A percentile compares a stretch with the other conserved stretches of the same genome.
phyloP scores from a whole-genome alignment of 1,140 invertebrate species.

The Heliconius congener region DNA sequence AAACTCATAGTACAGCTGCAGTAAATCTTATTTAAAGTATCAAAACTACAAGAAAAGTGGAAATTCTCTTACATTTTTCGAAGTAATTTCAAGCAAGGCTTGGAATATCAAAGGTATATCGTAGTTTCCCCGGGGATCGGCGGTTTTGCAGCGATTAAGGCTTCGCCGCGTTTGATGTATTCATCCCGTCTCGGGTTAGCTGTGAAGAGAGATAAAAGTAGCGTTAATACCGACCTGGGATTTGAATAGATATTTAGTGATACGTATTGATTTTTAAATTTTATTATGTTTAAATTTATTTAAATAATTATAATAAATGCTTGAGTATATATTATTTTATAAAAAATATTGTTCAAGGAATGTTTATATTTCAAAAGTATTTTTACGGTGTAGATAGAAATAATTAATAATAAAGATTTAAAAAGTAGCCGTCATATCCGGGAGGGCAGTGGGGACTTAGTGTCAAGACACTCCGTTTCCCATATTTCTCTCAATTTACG shows the following conservation, averaged over 20 bases:
- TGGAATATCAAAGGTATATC: conserved; percentile 31
- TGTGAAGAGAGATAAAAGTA: conserved; percentile 54
- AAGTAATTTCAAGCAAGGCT: conserved; percentile 14
- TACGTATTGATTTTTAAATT: conserved; percentile 6
- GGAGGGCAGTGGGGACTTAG: too few relatives aligned
- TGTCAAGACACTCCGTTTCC: too few relatives aligned
- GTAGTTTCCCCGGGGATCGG: conserved; percentile 33
- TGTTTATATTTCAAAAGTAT: too few relatives aligned
- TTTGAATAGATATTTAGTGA: conserved; percentile 29
- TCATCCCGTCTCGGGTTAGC: conserved; percentile 49
- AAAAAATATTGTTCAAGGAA: too few relatives aligned
- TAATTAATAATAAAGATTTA: too few relatives aligned
- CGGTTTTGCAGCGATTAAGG: conserved; percentile 54
- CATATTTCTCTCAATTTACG: too few relatives aligned
- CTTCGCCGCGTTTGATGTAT: conserved; percentile 56
- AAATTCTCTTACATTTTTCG: conserved; percentile 26
- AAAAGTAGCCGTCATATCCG: too few relatives aligned
- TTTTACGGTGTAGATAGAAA: too few relatives aligned
- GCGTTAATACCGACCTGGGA: conserved; percentile 47
- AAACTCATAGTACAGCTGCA: neutral
- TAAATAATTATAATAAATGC: too few relatives aligned
- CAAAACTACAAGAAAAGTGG: neutral
- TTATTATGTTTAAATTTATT: neutral
- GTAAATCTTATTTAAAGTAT: conserved; percentile 1
- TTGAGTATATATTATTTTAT: too few relatives aligned